Percentiles rank a stretch among this genome's conserved stretches.
phyloP scores from a whole-genome alignment of 2,113 vertebrate species.

The Notarius lentiginosus region DNA sequence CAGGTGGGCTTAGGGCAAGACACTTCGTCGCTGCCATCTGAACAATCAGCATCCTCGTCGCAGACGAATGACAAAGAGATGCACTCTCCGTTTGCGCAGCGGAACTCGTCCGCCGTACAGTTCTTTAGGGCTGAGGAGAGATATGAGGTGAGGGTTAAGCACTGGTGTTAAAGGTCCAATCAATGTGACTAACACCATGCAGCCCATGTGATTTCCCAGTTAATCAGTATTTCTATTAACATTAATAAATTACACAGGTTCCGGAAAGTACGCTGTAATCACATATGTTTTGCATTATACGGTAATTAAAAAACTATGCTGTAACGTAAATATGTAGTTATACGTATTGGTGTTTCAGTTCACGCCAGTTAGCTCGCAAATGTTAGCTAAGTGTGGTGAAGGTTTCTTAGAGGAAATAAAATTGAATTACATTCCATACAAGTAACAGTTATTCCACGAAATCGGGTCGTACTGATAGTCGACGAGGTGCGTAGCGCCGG shows the following conservation, averaged over 20 bases:
- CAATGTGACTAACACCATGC: background rate
- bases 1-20: constrained; percentile 74
- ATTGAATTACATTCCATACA: background rate
- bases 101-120: constrained; percentile 72
- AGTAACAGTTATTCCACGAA: background rate
- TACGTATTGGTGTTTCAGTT: background rate
- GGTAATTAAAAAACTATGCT: background rate
- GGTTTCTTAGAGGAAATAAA: too few relatives aligned
- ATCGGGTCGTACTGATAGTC: too few relatives aligned
- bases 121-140: constrained; percentile 65
- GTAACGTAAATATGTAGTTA: too few relatives aligned
- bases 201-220: background rate
- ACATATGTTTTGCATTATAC: background rate
- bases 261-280: background rate
- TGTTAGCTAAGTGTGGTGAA: background rate
- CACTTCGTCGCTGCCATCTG: constrained; percentile 77
- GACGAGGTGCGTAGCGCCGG: too few relatives aligned
- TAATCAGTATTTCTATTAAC: background rate
- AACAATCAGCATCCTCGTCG: constrained; percentile 78
- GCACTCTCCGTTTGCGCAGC: constrained; percentile 77
- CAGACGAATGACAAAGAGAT: constrained; percentile 75
- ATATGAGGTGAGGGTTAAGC: background rate
- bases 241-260: background rate
- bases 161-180: background rate
- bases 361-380: background rate